Conservation (phyloP, 2,113 vertebrate species). For the Polyodon spathula region DNA sequence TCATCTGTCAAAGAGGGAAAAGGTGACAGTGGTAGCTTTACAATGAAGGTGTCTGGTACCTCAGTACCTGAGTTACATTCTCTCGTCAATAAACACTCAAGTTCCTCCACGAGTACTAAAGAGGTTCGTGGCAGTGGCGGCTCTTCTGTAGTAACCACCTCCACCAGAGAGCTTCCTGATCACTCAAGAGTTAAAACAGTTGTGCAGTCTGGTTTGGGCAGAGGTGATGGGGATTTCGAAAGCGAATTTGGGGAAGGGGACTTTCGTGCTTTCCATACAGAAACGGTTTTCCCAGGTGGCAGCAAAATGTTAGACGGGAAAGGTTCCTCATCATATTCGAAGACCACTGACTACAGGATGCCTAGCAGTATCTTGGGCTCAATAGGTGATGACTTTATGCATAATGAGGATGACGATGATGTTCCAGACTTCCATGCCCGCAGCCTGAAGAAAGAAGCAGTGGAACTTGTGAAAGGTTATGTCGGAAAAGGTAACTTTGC, state of each 20-base stretch:
- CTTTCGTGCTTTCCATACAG: not conserved
- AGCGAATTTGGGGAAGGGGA: not conserved
- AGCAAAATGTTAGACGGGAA: constrained; percentile 19
- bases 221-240: not conserved
- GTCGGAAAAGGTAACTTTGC: no score
- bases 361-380: not conserved
- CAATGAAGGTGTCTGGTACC: constrained; percentile 14
- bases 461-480: no score
- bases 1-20: not conserved
- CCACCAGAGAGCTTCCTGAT: not conserved
- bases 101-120: constrained; percentile 17
- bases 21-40: constrained; percentile 20
- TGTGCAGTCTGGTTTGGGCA: not conserved
- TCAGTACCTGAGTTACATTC: not conserved
- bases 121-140: constrained; percentile 2
- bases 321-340: constrained; percentile 20
- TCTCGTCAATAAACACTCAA: constrained; percentile 1
- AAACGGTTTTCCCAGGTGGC: not conserved
- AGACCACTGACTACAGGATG: constrained; percentile 22
- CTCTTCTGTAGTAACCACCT: not conserved
- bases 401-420: constrained; percentile 32
- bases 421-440: constrained; percentile 59
- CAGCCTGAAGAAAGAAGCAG: constrained; percentile 33
- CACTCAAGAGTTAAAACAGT: not conserved
- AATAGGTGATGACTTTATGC: constrained; percentile 23